Evolutionary conservation across 2,113 vertebrate species (phyloP).

Genomic region (Atractosteus spatula): DNA sequence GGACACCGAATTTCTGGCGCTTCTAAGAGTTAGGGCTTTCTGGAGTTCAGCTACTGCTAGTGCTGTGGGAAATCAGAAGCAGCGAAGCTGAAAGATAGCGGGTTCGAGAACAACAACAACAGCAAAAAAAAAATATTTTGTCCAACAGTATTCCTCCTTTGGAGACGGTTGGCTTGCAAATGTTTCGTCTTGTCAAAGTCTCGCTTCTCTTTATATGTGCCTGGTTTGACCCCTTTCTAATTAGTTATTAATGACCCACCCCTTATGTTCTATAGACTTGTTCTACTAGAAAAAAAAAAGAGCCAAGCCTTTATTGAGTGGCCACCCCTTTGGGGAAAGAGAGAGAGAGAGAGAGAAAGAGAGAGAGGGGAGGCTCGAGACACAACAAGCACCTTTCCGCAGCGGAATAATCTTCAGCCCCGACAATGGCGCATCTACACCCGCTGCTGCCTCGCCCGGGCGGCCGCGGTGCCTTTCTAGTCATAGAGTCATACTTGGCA

Average conservation of each 20-base stretch:
- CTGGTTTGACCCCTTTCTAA: constrained; percentile 82
- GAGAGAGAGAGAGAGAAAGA: constrained; percentile 30
- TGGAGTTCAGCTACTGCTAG: no score
- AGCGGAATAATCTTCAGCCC: constrained; percentile 27
- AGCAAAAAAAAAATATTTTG: constrained; percentile 1
- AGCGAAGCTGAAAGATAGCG: neutral
- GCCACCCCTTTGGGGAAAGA: constrained; percentile 40
- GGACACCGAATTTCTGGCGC: no score
- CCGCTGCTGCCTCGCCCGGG: neutral
- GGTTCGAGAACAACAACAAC: neutral
- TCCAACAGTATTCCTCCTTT: constrained; percentile 41
- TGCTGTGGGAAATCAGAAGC: no score
- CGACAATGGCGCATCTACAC: neutral
- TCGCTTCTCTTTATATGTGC: constrained; percentile 79
- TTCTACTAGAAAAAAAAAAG: constrained; percentile 50
- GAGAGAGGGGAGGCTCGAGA: constrained; percentile 2
- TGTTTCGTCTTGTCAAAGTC: constrained; percentile 43
- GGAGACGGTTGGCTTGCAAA: constrained; percentile 35
- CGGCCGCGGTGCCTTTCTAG: neutral
- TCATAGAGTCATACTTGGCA: no score
- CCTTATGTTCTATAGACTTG: constrained; percentile 77
- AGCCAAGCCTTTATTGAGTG: constrained; percentile 50
- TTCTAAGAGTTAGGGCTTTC: no score
- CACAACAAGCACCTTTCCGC: constrained; percentile 25
- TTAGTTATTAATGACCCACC: constrained; percentile 96